Conservation (phyloP, 2,888 invertebrate species). For the Reticulitermes lucifugus region DNA sequence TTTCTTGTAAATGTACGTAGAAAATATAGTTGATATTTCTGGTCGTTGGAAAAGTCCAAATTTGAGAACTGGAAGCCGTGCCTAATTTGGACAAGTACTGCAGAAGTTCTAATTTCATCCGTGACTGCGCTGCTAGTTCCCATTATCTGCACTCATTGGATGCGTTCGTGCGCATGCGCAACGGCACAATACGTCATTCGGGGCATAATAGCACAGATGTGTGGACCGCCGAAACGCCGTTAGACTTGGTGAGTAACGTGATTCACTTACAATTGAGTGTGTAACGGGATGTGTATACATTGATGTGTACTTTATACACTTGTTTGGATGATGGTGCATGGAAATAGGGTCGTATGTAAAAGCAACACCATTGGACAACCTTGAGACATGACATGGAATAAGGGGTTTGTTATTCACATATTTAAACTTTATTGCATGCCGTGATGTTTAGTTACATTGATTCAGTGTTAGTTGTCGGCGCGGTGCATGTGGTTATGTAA, state of each 20-base stretch:
- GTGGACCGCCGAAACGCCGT: background rate
- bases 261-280: background rate
- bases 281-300: background rate
- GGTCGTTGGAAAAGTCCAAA: background rate
- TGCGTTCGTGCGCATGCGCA: conserved; percentile 14
- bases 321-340: background rate
- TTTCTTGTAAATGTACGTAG: too few species aligned
- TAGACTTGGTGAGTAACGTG: background rate
- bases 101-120: background rate
- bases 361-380: background rate
- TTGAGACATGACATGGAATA: background rate
- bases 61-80: background rate
- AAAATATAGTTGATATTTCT: too few species aligned
- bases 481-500: too few species aligned
- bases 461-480: too few species aligned
- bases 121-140: background rate
- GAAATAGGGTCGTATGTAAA: background rate
- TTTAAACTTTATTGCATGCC: background rate
- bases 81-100: background rate
- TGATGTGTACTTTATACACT: background rate
- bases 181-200: conserved; percentile 18
- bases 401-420: background rate
- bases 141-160: background rate
- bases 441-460: background rate
- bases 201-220: background rate